A percentile compares a stretch with the other conserved stretches of the same genome.
Conservation (phyloP, 2,797 vertebrate genomes). For the Lagodon rhomboides region DNA sequence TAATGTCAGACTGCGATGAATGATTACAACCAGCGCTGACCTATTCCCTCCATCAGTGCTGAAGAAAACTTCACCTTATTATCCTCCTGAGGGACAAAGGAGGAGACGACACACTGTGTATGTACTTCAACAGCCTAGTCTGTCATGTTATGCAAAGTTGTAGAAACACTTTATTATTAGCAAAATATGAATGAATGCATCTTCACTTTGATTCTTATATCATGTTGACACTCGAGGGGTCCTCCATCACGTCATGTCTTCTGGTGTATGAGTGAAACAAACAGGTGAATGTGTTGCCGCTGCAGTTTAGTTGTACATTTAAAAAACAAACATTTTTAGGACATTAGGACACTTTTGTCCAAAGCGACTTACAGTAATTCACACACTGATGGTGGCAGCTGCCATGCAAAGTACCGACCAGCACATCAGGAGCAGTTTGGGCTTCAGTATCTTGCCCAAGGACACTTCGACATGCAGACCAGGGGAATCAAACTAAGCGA, state of each 20-base stretch:
- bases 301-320: no score
- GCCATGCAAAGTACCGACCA: no score
- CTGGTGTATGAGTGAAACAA: not conserved
- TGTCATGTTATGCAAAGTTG: not conserved
- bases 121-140: not conserved
- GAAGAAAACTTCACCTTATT: slow-evolving; percentile 53
- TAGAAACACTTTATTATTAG: not conserved
- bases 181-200: not conserved
- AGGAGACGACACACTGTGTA: slow-evolving; percentile 1
- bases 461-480: no score
- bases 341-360: no score
- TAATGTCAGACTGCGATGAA: slow-evolving; percentile 71
- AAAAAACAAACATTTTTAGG: no score
- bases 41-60: slow-evolving; percentile 49
- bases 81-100: slow-evolving; percentile 16
- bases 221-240: not conserved
- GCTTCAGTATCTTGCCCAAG: no score
- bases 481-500: no score
- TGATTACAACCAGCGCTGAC: slow-evolving; percentile 61
- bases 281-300: not conserved
- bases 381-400: no score
- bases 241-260: not conserved
- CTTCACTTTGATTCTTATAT: not conserved
- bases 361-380: no score
- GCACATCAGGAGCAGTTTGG: no score